Evolutionary conservation across 2,113 vertebrate genomes (phyloP).

Genomic region (Falcunculus frontatus): DNA sequence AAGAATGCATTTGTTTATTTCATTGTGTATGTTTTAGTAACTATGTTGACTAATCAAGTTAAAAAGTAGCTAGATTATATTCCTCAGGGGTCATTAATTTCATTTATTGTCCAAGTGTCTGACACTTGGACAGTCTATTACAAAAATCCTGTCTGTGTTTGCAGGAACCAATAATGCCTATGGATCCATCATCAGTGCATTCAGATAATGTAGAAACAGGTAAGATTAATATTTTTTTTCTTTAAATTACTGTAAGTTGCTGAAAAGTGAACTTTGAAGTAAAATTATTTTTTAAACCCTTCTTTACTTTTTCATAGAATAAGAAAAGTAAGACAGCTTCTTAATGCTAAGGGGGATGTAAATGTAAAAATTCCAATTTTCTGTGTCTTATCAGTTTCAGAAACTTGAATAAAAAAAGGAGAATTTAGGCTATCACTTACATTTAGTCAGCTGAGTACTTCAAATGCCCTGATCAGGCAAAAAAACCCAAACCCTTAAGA

Average conservation of each 20-base stretch:
- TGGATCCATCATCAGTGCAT: constrained; percentile 76
- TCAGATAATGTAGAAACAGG: constrained; percentile 84
- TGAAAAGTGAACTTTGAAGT: not conserved
- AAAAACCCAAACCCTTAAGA: not conserved
- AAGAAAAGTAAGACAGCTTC: not conserved
- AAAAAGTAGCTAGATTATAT: not conserved
- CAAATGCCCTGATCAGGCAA: not conserved
- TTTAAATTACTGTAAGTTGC: not conserved
- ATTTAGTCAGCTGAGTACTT: not conserved
- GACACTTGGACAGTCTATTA: not conserved
- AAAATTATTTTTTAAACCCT: not conserved
- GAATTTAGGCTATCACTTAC: not conserved
- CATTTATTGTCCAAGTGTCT: not conserved
- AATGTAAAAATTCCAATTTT: not conserved
- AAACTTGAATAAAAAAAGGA: not conserved
- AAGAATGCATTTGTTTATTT: not conserved
- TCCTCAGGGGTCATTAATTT: not conserved
- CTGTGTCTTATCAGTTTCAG: not conserved
- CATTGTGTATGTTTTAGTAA: not conserved
- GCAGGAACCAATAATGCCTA: constrained; percentile 85
- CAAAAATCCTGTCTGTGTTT: constrained; percentile 28
- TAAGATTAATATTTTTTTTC: constrained; percentile 37
- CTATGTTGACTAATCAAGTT: not conserved
- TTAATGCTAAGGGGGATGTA: not conserved
- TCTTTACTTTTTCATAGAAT: not conserved